Percentiles rank a stretch among this genome's conserved stretches.
These are phyloP conservation scores for Falco naumanni DNA, from an alignment of 2,797 vertebrate genomes.

Conservation along the genomic window DNA sequence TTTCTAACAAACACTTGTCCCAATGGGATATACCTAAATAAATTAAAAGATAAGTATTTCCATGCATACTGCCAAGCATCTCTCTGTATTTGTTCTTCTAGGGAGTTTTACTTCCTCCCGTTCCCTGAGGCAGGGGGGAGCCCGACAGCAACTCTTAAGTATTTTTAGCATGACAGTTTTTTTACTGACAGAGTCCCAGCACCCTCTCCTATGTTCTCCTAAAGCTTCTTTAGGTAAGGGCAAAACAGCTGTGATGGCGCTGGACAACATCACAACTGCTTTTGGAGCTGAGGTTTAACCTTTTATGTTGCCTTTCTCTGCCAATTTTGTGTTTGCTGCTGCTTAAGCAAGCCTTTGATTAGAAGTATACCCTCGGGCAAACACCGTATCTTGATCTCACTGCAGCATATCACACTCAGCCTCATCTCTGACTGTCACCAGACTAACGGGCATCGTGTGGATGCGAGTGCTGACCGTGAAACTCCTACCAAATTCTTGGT, in stretches of 20 bases:
- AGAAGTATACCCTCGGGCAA: not conserved
- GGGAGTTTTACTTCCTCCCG: not conserved
- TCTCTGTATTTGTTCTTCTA: not conserved
- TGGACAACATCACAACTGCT: not conserved
- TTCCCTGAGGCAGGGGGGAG: not conserved
- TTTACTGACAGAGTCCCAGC: not conserved
- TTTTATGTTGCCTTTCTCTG: not conserved
- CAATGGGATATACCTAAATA: not conserved
- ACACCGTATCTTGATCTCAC: not conserved
- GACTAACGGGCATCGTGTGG: fast-evolving
- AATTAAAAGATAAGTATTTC: not conserved
- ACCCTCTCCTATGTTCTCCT: not conserved
- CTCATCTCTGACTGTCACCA: not conserved
- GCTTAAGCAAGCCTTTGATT: not conserved
- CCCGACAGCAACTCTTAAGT: not conserved
- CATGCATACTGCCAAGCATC: not conserved
- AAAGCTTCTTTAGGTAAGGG: not conserved
- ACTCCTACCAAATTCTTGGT: not conserved
- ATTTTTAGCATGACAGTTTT: not conserved
- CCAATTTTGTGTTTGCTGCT: not conserved
- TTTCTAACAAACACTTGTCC: not conserved
- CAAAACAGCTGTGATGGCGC: not conserved
- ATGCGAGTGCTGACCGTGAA: fast-evolving
- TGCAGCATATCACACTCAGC: not conserved
- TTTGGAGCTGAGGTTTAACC: not conserved